Evolutionary conservation across 1,140 invertebrate genomes (phyloP), one percentile per base, ranked within the genome.

Genomic region (Drosophila nikananu): DNA sequence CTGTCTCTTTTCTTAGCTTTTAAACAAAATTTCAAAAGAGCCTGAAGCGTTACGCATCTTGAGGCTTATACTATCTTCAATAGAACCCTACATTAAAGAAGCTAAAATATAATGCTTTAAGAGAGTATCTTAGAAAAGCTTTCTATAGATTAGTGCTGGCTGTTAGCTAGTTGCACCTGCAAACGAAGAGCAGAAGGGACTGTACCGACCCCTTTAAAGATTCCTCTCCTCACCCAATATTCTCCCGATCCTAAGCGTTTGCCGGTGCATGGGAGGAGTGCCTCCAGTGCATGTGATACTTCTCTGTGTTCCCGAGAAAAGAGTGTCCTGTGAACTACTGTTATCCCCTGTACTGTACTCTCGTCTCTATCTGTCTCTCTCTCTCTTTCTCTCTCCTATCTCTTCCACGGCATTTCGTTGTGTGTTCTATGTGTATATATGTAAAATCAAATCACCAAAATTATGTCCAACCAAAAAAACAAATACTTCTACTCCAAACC

Each of bases 381-480:
- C 27, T 80, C 46, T 75, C 32, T 80, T n/a, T n/a, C 30, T 87
- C 23, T 86, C 17, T 77, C 23, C 35, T 82, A 10, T 73, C 42
- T 73, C 25, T 63, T 74, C 32, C 70, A 66, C 54, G 61, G 35
- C 57, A 64, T 76, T 61, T 78, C 64, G 63, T 80, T 62, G 62
- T 86, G 55, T 86, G 62, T 83, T 64, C 54, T 87, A 39, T 71
- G 60, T 80, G 77, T 80, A 72, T 79, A 73, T 75, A 80, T 79
- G 67, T 80, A 81, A 81, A 77, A 74, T 65, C 51, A 57, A 87
- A 78, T 77, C 83, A 89, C 74, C 71, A 89, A 80, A 81, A 61
- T 80, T 86, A 61, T 82, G 76, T 74, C 83, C 79, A 86, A 86
- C 64, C 74, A 74, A 80, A 82, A 77, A 77, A 54, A 46, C 23